Percentiles rank a stretch among this genome's conserved stretches.
Conservation (phyloP, 2,113 vertebrate genomes). For the sheep (Ovis aries) region ARS-UI_Ramb_v3.0 NC_056073.1:13928501-13929000, state of each 20-base stretch:
- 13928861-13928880: neutral
- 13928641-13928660: neutral
- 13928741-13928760: neutral
- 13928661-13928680: neutral
- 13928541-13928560: neutral
- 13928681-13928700: neutral
- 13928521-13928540: neutral
- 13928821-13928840: neutral
- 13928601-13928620: neutral
- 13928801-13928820: rapidly evolving
- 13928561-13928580: neutral
- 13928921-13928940: neutral
- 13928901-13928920: neutral
- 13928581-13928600: neutral
- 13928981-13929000: conserved; percentile 5
- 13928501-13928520: neutral
- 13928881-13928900: neutral
- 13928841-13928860: neutral
- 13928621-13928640: neutral
- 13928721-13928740: neutral
- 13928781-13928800: neutral
- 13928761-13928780: neutral
- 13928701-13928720: neutral
- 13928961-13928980: neutral
- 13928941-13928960: neutral